Evolutionary conservation across 2,797 vertebrate species (phyloP).

Genomic region (Epinephelus coioides): DNA sequence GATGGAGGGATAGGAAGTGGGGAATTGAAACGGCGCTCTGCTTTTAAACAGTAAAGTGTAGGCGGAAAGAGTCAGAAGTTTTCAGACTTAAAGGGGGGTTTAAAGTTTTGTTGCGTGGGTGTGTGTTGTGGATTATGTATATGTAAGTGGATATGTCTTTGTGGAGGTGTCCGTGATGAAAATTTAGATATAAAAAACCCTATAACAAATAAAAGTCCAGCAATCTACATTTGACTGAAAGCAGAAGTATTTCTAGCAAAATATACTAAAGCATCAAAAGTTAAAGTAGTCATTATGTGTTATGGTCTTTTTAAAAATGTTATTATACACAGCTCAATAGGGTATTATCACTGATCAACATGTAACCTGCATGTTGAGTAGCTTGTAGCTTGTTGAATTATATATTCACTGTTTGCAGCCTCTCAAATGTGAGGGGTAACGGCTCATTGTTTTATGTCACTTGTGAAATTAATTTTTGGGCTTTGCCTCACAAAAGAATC

Average conservation of each 20-base stretch:
- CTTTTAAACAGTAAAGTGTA: conserved; percentile 27
- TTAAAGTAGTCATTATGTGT: too few species aligned
- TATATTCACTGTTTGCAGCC: background rate
- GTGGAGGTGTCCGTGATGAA: background rate
- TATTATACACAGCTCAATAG: too few species aligned
- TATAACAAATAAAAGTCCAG: background rate
- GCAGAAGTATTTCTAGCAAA: background rate
- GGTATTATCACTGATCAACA: too few species aligned
- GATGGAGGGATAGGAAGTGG: conserved; percentile 9
- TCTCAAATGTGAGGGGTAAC: background rate
- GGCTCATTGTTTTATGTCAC: background rate
- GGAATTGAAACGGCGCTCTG: conserved; percentile 10
- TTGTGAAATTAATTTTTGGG: background rate
- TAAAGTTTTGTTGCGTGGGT: background rate
- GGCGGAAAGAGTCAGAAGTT: conserved; percentile 7
- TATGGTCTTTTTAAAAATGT: too few species aligned
- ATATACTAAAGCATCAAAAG: background rate
- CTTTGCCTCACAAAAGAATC: background rate
- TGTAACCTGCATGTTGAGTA: too few species aligned
- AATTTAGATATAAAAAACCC: background rate
- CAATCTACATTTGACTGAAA: background rate
- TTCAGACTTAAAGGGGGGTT: background rate
- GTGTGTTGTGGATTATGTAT: background rate
- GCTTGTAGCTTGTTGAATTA: too few species aligned
- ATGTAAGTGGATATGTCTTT: background rate